These are phyloP conservation scores for Sphinx pinastri DNA, from an alignment of 2,888 invertebrate species.

Conservation along the genomic window DNA sequence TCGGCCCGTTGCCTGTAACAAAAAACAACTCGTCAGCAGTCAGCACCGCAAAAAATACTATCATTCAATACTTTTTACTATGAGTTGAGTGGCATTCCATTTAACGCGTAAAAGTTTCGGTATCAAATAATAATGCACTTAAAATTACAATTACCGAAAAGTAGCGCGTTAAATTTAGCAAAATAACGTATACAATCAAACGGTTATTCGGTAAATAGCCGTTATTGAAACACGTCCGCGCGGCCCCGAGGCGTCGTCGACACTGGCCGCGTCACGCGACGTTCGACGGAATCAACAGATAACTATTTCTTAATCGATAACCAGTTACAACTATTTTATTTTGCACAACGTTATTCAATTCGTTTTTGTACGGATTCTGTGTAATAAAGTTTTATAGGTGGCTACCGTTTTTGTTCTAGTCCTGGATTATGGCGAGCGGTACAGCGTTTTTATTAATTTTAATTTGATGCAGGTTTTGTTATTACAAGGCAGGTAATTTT, in stretches of 20 bases:
- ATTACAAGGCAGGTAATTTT: background rate
- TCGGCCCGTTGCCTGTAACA: slow-evolving; percentile 67
- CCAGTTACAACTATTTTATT: slow-evolving; percentile 51
- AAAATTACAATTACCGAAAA: slow-evolving; percentile 26
- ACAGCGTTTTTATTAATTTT: background rate
- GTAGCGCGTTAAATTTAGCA: slow-evolving; percentile 49
- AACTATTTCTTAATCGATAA: slow-evolving; percentile 66
- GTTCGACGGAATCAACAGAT: slow-evolving; percentile 47
- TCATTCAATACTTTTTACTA: slow-evolving; percentile 10
- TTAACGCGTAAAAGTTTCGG: background rate
- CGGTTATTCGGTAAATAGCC: slow-evolving; percentile 67
- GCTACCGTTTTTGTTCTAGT: slow-evolving; percentile 27
- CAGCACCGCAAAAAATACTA: slow-evolving; percentile 13
- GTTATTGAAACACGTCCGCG: slow-evolving; percentile 59
- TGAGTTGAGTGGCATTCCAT: background rate
- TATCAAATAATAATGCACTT: background rate
- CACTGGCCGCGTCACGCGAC: slow-evolving; percentile 50
- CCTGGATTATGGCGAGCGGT: background rate
- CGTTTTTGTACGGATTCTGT: slow-evolving; percentile 36
- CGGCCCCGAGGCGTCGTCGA: slow-evolving; percentile 52
- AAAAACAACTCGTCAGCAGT: slow-evolving; percentile 38
- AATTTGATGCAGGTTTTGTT: background rate
- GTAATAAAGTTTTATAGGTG: slow-evolving; percentile 34
- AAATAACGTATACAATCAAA: slow-evolving; percentile 63
- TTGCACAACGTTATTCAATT: slow-evolving; percentile 48